These are phyloP conservation scores for Chionodraco myersi DNA, from an alignment of 2,113 vertebrate species.

Conservation along the genomic window DNA sequence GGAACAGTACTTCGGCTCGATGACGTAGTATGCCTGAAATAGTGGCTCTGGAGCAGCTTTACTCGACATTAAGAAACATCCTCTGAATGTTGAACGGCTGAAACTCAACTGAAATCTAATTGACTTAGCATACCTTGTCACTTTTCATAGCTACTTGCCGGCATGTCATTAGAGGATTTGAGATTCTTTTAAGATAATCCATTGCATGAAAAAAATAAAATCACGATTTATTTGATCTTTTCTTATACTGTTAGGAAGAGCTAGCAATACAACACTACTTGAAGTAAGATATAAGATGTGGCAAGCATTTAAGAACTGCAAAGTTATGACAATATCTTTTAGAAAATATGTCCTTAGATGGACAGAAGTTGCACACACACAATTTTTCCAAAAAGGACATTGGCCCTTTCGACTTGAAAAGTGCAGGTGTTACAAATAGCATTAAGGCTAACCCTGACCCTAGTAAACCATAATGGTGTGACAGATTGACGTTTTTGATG, in stretches of 20 bases:
- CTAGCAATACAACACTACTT: neutral
- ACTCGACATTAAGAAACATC: too few relatives aligned
- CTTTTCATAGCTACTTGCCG: slow-evolving; percentile 4
- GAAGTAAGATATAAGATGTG: neutral
- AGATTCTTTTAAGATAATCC: slow-evolving; percentile 21
- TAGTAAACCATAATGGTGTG: too few relatives aligned
- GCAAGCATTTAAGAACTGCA: neutral
- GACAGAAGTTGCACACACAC: neutral
- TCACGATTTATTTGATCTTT: too few relatives aligned
- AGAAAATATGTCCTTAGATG: neutral
- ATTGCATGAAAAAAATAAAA: too few relatives aligned
- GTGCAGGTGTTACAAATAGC: too few relatives aligned
- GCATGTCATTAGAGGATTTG: slow-evolving; percentile 30
- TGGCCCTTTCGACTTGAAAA: neutral
- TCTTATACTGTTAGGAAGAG: neutral
- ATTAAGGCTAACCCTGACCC: too few relatives aligned
- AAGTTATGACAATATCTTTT: neutral
- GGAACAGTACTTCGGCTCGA: too few relatives aligned
- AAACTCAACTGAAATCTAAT: slow-evolving; percentile 42
- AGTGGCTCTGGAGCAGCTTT: too few relatives aligned
- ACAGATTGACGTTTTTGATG: too few relatives aligned
- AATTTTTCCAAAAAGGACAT: neutral
- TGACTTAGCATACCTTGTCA: slow-evolving; percentile 23
- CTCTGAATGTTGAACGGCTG: slow-evolving; percentile 49
- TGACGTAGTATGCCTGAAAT: too few relatives aligned